These are phyloP conservation scores for Paracanthobrama guichenoti DNA, from an alignment of 2,113 vertebrate genomes.

Conservation along the genomic window DNA sequence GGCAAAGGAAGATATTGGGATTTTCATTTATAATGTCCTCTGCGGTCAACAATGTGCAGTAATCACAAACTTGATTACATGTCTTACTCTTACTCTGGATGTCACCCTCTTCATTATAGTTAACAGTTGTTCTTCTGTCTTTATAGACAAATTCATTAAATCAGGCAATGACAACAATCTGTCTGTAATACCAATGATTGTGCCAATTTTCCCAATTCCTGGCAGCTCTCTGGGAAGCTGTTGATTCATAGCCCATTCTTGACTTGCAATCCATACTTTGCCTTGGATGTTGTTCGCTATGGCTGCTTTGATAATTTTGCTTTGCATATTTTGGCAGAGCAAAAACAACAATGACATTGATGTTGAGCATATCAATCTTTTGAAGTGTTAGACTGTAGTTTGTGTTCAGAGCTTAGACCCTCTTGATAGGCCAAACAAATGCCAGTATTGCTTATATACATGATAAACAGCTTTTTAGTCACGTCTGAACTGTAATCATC, in stretches of 20 bases:
- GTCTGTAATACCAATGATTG: slow-evolving; percentile 74
- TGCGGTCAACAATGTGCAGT: slow-evolving; percentile 43
- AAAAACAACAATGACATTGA: slow-evolving; percentile 68
- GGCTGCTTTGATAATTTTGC: slow-evolving; percentile 70
- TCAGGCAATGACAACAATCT: slow-evolving; percentile 57
- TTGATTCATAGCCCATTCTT: slow-evolving; percentile 75
- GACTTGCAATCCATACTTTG: slow-evolving; percentile 83
- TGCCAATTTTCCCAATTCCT: slow-evolving; percentile 72
- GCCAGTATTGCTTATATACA: slow-evolving; percentile 22
- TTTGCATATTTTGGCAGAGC: slow-evolving; percentile 23
- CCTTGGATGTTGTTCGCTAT: slow-evolving; percentile 70
- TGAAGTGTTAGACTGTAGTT: slow-evolving; percentile 61
- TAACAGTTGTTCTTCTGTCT: background rate
- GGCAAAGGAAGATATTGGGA: slow-evolving; percentile 66
- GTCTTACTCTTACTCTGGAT: background rate
- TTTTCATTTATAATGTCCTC: background rate
- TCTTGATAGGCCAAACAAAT: slow-evolving; percentile 78
- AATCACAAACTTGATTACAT: slow-evolving; percentile 71
- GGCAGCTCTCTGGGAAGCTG: slow-evolving; percentile 58
- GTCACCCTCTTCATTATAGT: background rate
- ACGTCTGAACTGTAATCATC: slow-evolving; percentile 68
- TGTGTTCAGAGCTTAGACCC: background rate
- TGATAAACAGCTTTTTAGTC: slow-evolving; percentile 64
- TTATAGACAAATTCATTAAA: slow-evolving; percentile 67
- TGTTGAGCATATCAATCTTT: slow-evolving; percentile 61